These are phyloP conservation scores for Parazoanthus darwini DNA, from an alignment of 92 coral and sea anemone species.

Conservation along the genomic window DNA sequence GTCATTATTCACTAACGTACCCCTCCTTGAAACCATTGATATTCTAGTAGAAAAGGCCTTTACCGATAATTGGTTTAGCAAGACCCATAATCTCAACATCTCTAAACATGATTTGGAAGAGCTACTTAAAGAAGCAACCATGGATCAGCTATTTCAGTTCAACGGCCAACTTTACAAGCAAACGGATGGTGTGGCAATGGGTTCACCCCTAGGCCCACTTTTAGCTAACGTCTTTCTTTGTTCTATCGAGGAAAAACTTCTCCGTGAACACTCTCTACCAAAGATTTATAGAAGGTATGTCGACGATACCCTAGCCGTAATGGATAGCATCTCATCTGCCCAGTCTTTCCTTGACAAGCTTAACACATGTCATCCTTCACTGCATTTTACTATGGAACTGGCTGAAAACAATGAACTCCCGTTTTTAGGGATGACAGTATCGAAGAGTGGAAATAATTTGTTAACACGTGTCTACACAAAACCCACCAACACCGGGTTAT, in stretches of 20 bases:
- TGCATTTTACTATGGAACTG: conserved; percentile 9
- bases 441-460: background rate
- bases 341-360: background rate
- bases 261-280: background rate
- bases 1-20: background rate
- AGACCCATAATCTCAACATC: background rate
- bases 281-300: conserved; percentile 9
- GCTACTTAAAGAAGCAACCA: background rate
- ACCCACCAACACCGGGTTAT: conserved; percentile 6
- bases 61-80: background rate
- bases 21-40: no score
- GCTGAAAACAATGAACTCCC: conserved; percentile 13
- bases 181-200: no score
- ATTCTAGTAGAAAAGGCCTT: no score
- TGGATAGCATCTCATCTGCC: background rate
- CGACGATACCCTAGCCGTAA: background rate
- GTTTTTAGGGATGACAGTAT: conserved; percentile 14
- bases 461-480: background rate
- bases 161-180: background rate
- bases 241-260: conserved; percentile 10
- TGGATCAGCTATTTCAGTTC: background rate
- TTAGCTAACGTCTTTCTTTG: background rate
- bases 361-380: conserved; percentile 9
- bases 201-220: no score
- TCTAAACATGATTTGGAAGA: background rate